Evolutionary conservation across 2,797 vertebrate genomes (phyloP), one percentile per base, ranked within the genome.

Genomic region (Pseudopleuronectes americanus): DNA sequence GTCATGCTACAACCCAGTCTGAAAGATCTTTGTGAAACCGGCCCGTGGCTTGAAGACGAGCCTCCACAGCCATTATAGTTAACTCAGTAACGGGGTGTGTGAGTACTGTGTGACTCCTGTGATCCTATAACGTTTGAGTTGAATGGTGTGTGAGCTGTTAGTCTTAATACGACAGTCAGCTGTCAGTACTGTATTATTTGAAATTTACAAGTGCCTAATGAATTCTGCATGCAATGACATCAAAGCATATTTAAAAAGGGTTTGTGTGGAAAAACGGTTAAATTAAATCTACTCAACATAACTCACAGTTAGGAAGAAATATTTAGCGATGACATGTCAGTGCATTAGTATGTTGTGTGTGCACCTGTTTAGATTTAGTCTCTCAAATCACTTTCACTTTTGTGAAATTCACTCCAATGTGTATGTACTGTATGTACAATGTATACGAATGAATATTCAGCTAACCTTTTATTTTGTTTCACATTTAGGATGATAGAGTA

Each of bases 171-270:
- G 70, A 71, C 76, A 77, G 69, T 84, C 83, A 71, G 73, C 73
- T 76, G 70, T 84, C 83, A 84, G 84, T 87, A 85, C 85, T 89
- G 82, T 91, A 89, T 89, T 87, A 73, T 93, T 48, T 90, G 84
- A 93, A 91, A 88, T 88, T 91, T 92, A 90, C 86, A 94, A 95
- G 94, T 95, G 94, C 94, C 94, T 95, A 89, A 92, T 89, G 79
- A 92, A 82, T 87, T 87, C 83, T 92, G 83, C 88, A 89, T 88
- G 90, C 75, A 83, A 80, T 84, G 67, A 84, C 87, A 71, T 77
- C 69, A 61, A 58, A 87, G 79, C 80, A 84, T 88, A 89, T 89
- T 88, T 82, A 85, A 89, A 90, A 89, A 90, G 77, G 87, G 75
- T 89, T 77, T 74, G 68, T 86, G 81, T 87, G 74, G 23, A 71